Evolutionary conservation across 1,140 invertebrate genomes (phyloP).

Genomic region (Lepidurus couesii): DNA sequence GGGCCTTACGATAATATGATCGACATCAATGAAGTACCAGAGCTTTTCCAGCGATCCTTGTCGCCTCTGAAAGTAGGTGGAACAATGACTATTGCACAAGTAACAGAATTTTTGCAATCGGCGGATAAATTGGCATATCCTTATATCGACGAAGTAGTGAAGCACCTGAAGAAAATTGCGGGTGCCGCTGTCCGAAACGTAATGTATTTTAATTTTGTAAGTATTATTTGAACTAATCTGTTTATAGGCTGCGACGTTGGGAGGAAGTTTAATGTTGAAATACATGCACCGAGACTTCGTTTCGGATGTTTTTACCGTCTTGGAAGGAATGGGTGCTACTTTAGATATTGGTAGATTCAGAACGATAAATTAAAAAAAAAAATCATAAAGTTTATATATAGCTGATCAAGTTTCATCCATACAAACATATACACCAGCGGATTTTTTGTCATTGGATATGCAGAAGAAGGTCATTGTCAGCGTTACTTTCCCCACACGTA

Average conservation of each 20-base stretch:
- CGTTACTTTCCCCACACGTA: conserved; percentile 51
- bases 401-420: conserved; percentile 19
- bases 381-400: conserved; percentile 22
- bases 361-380: conserved; percentile 13
- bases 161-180: conserved; percentile 41
- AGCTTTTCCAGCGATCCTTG: conserved; percentile 38
- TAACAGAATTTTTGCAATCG: conserved; percentile 37
- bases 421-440: conserved; percentile 42
- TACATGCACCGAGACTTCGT: conserved; percentile 62
- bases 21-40: conserved; percentile 43
- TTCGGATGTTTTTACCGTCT: conserved; percentile 66
- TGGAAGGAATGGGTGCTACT: conserved; percentile 60
- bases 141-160: conserved; percentile 39
- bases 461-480: conserved; percentile 56
- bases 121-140: conserved; percentile 37
- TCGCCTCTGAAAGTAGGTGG: conserved; percentile 36
- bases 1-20: conserved; percentile 44
- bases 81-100: conserved; percentile 37
- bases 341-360: conserved; percentile 54
- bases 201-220: background rate
- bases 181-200: conserved; percentile 43
- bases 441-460: conserved; percentile 57
- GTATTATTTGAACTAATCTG: background rate
- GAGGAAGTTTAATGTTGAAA: conserved; percentile 74
- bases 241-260: conserved; percentile 60